Evolutionary conservation across 2,797 vertebrate species (phyloP).

Genomic region (Arnoldichthys spilopterus): DNA sequence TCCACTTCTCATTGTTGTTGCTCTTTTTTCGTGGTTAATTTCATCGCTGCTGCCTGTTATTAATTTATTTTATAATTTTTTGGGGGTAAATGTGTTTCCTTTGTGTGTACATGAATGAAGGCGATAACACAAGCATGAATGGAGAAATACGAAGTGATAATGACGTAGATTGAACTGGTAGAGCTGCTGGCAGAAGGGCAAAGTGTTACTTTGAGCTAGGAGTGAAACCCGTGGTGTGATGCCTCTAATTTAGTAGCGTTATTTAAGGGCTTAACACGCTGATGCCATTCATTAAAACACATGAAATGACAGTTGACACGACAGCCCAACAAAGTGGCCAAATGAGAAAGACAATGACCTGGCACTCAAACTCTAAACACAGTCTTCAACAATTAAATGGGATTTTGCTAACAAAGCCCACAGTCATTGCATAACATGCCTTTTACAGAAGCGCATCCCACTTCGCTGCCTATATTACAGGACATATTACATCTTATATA

Average conservation of each 20-base stretch:
- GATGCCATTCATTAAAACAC: neutral
- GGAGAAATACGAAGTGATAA: slow-evolving; percentile 29
- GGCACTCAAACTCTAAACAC: neutral
- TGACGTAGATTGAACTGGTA: slow-evolving; percentile 40
- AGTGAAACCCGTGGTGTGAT: neutral
- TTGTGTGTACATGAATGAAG: slow-evolving; percentile 13
- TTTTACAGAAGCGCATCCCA: neutral
- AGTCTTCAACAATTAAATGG: neutral
- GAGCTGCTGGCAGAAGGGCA: slow-evolving; percentile 20
- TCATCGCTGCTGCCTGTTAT: slow-evolving; percentile 14
- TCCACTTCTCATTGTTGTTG: slow-evolving; percentile 20
- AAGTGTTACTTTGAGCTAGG: neutral
- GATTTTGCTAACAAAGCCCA: no score
- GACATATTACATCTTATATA: no score
- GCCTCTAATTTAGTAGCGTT: no score
- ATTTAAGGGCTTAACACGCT: neutral
- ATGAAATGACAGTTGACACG: neutral
- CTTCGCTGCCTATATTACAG: neutral
- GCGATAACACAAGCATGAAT: slow-evolving; percentile 17
- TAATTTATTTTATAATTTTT: neutral
- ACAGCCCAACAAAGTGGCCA: neutral
- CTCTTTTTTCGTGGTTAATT: slow-evolving; percentile 30
- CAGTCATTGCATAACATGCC: no score
- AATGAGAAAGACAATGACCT: neutral
- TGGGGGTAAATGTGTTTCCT: neutral